Percentiles rank a stretch among this genome's conserved stretches.
phyloP scores from a whole-genome alignment of 2,888 invertebrate genomes.

The Parnassius glacialis region DNA sequence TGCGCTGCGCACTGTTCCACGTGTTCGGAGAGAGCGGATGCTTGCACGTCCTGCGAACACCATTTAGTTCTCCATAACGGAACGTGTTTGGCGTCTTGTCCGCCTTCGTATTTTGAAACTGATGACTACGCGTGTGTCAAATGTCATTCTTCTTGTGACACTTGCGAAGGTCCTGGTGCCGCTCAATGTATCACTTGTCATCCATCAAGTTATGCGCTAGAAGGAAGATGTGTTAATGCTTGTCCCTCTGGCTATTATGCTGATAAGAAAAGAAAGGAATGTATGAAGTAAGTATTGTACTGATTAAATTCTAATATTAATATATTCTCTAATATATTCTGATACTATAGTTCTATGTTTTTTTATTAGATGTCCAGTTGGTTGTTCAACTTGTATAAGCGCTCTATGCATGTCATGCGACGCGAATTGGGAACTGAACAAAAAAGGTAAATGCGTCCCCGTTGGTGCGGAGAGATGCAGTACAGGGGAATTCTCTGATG shows the following conservation, averaged over 20 bases:
- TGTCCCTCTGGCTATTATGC: conserved; percentile 89
- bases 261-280: conserved; percentile 89
- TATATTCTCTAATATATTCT: not conserved
- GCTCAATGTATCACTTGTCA: conserved; percentile 91
- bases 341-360: not conserved
- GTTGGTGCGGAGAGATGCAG: conserved; percentile 86
- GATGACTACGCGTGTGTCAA: conserved; percentile 92
- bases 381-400: conserved; percentile 88
- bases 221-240: conserved; percentile 85
- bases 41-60: conserved; percentile 93
- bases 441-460: conserved; percentile 87
- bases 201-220: conserved; percentile 84
- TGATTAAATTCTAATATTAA: not conserved
- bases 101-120: conserved; percentile 89
- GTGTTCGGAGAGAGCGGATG: conserved; percentile 90
- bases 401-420: conserved; percentile 88
- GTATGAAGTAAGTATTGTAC: conserved; percentile 79
- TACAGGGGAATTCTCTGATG: conserved; percentile 82
- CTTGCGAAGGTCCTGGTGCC: conserved; percentile 89
- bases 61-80: conserved; percentile 91
- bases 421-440: conserved; percentile 87
- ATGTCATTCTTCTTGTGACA: conserved; percentile 90
- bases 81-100: conserved; percentile 92
- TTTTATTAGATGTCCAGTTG: conserved; percentile 83
- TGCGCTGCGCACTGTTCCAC: conserved; percentile 93